A percentile compares a stretch with the other conserved stretches of the same genome.
These are phyloP conservation scores for Ascaphus truei DNA, from an alignment of 2,113 vertebrate genomes.

Conservation along the genomic window DNA sequence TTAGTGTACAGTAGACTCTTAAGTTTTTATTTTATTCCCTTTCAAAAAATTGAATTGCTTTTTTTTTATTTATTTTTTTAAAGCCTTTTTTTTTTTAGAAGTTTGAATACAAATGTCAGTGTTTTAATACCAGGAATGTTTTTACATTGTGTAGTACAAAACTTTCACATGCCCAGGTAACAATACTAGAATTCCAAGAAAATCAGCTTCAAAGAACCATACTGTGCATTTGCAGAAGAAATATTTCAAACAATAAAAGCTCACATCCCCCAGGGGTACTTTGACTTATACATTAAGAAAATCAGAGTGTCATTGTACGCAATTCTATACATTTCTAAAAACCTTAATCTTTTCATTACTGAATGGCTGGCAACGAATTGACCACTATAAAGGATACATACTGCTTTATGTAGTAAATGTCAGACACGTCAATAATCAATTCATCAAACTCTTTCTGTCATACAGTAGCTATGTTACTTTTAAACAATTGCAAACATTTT, in stretches of 20 bases:
- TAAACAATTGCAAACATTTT: too few species aligned
- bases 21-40: too few species aligned
- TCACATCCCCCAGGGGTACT: slow-evolving; percentile 1
- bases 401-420: slow-evolving; percentile 32
- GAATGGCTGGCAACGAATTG: slow-evolving; percentile 24
- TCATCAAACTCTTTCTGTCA: neutral
- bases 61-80: too few species aligned
- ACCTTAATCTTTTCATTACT: slow-evolving; percentile 31
- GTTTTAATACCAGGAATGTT: neutral
- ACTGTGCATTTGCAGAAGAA: neutral
- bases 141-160: neutral
- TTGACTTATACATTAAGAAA: slow-evolving; percentile 25
- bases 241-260: neutral
- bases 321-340: slow-evolving; percentile 17
- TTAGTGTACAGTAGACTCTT: too few species aligned
- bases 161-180: neutral
- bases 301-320: slow-evolving; percentile 14
- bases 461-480: neutral
- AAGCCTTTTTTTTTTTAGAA: too few species aligned
- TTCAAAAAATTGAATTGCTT: too few species aligned
- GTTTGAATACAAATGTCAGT: neutral
- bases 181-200: neutral
- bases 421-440: slow-evolving; percentile 16
- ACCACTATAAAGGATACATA: slow-evolving; percentile 16
- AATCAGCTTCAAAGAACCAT: neutral